Percentiles rank a stretch among this genome's conserved stretches.
phyloP scores from a whole-genome alignment of 2,888 invertebrate species.

The Nomada fabriciana region DNA sequence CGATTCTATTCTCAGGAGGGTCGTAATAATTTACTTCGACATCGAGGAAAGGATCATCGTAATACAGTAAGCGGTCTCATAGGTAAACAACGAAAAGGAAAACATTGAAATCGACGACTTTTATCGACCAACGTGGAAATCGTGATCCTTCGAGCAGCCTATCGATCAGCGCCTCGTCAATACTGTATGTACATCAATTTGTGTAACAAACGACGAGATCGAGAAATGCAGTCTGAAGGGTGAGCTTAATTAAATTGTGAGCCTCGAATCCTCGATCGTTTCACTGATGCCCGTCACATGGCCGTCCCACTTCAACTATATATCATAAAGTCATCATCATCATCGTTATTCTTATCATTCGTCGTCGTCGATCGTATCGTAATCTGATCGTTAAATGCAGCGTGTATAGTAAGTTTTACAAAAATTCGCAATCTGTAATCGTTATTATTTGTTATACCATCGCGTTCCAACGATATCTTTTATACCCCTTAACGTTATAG shows the following conservation, averaged over 20 bases:
- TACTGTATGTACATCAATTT: not conserved
- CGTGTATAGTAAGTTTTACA: slow-evolving; percentile 75
- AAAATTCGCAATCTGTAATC: slow-evolving; percentile 68
- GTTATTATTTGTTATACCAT: slow-evolving; percentile 47
- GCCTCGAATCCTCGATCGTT: slow-evolving; percentile 31
- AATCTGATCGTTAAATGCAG: slow-evolving; percentile 62
- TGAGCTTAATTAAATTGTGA: slow-evolving; percentile 34
- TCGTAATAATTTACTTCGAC: not conserved
- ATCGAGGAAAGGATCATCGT: slow-evolving; percentile 1
- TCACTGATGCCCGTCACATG: slow-evolving; percentile 3
- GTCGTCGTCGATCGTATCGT: slow-evolving; percentile 43
- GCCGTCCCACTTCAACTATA: slow-evolving; percentile 28
- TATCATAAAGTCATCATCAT: slow-evolving; percentile 23
- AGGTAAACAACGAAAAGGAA: not conserved
- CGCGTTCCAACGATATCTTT: slow-evolving; percentile 32
- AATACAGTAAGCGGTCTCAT: no score
- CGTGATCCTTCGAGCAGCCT: no score
- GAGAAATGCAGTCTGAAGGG: slow-evolving; percentile 11
- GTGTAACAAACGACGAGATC: slow-evolving; percentile 22
- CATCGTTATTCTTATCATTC: slow-evolving; percentile 14
- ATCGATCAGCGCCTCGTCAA: not conserved
- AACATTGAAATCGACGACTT: not conserved
- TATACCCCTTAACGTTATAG: slow-evolving; percentile 77
- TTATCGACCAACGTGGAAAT: not conserved
- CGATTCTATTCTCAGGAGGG: not conserved